Evolutionary conservation across 2,113 vertebrate genomes (phyloP).

Genomic region (Forbesichthys papilliferus): DNA sequence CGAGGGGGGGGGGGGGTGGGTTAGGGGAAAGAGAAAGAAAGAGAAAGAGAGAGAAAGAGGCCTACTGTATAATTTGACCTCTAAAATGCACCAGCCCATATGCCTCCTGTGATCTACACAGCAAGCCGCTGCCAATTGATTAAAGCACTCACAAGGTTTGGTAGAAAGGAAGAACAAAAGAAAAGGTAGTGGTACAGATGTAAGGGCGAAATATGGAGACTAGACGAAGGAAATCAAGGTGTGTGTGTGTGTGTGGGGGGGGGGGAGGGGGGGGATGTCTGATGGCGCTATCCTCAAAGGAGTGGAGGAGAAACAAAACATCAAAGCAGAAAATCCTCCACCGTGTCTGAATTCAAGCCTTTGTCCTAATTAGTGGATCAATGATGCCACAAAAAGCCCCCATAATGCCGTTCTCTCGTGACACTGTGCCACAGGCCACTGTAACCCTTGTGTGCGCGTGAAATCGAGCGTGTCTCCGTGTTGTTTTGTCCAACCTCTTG

Average conservation of each 20-base stretch:
- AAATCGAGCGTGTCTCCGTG: conserved; percentile 60
- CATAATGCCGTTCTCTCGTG: conserved; percentile 11
- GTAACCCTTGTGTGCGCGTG: conserved; percentile 48
- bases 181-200: not conserved
- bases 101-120: conserved; percentile 52
- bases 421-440: conserved; percentile 40
- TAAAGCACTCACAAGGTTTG: conserved; percentile 28
- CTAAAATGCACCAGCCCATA: conserved; percentile 57
- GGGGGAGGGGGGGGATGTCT: conserved; percentile 37
- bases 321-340: conserved; percentile 73
- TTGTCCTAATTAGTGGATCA: conserved; percentile 71
- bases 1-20: too few species aligned
- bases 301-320: conserved; percentile 48
- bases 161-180: conserved; percentile 10
- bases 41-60: conserved; percentile 23
- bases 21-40: conserved; percentile 2
- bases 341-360: conserved; percentile 68
- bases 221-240: not conserved
- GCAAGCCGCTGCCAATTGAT: conserved; percentile 38
- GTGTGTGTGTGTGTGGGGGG: not conserved
- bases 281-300: conserved; percentile 65
- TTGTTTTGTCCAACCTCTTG: conserved; percentile 52
- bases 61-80: conserved; percentile 57
- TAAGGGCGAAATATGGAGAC: conserved; percentile 4
- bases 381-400: conserved; percentile 60